Conservation (phyloP, 30 jellyfish, hydroid and myxozoan genomes). For the Chrysaora quinquecirrha region DNA sequence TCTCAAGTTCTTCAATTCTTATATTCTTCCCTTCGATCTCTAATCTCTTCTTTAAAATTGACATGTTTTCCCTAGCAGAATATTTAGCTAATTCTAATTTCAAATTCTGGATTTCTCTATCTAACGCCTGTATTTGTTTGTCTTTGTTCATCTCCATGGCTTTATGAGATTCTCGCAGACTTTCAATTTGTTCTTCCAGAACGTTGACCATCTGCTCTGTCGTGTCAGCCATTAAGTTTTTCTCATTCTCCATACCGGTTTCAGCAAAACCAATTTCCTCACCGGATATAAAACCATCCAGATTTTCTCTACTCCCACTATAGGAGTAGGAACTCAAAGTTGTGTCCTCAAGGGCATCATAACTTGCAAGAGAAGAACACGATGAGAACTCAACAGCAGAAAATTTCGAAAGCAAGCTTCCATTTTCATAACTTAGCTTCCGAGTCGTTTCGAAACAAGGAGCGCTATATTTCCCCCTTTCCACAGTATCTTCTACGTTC, state of each 20-base stretch:
- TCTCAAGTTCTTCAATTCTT: constrained; percentile 79
- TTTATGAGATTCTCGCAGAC: constrained; percentile 64
- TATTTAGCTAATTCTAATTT: constrained; percentile 79
- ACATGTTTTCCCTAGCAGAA: constrained; percentile 88
- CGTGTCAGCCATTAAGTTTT: constrained; percentile 1
- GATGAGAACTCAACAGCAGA: constrained; percentile 80
- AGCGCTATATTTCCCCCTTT: background rate
- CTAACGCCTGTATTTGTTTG: constrained; percentile 71
- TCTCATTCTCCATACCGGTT: constrained; percentile 4
- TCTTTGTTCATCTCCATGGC: constrained; percentile 78
- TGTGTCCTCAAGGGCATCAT: constrained; percentile 56
- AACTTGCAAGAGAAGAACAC: constrained; percentile 88
- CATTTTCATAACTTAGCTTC: constrained; percentile 21
- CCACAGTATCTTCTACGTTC: too few relatives aligned
- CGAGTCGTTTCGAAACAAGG: background rate
- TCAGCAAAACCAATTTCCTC: constrained; percentile 48
- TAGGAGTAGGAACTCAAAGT: constrained; percentile 48
- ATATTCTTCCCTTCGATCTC: constrained; percentile 85
- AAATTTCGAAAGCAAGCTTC: constrained; percentile 36
- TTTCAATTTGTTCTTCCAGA: constrained; percentile 79
- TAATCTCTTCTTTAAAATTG: constrained; percentile 76
- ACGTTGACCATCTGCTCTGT: constrained; percentile 45
- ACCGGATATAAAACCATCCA: constrained; percentile 62
- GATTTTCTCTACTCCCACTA: constrained; percentile 69
- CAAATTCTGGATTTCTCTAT: constrained; percentile 75